Percentiles rank a stretch among this genome's conserved stretches.
Conservation (phyloP, 2,113 vertebrate species). For the Sakesphorus luctuosus region DNA sequence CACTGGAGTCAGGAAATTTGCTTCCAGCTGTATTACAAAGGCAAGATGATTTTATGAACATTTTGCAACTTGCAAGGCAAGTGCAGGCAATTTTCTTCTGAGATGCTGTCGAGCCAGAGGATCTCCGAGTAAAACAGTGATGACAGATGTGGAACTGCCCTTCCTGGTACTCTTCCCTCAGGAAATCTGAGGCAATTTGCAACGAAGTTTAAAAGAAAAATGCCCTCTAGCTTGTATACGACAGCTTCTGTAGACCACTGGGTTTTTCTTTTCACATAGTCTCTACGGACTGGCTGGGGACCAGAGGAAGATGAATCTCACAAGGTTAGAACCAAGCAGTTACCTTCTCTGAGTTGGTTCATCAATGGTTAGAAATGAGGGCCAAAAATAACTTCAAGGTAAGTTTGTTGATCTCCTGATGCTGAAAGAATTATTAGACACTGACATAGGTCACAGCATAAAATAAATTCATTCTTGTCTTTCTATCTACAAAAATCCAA, state of each 20-base stretch:
- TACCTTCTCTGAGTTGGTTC: neutral
- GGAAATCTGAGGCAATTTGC: constrained; percentile 6
- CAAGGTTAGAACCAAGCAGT: neutral
- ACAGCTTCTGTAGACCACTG: neutral
- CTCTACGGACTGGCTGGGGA: neutral
- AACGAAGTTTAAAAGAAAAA: neutral
- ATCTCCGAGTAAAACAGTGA: neutral
- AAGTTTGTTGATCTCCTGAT: neutral
- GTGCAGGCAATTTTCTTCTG: neutral
- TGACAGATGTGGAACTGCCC: neutral
- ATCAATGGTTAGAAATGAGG: neutral
- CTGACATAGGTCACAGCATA: neutral
- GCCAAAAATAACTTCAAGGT: neutral
- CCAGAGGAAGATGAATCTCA: neutral
- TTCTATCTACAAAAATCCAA: neutral
- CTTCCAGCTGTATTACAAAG: neutral
- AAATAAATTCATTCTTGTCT: neutral
- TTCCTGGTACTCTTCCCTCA: constrained; percentile 1
- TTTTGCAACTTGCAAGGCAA: constrained; percentile 5
- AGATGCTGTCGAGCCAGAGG: neutral
- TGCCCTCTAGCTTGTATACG: neutral
- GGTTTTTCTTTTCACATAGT: neutral
- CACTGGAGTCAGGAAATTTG: neutral
- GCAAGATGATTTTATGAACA: neutral
- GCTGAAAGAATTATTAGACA: neutral